Conservation (phyloP, 2,888 invertebrate species). For the Oxyteleia sp. region DNA sequence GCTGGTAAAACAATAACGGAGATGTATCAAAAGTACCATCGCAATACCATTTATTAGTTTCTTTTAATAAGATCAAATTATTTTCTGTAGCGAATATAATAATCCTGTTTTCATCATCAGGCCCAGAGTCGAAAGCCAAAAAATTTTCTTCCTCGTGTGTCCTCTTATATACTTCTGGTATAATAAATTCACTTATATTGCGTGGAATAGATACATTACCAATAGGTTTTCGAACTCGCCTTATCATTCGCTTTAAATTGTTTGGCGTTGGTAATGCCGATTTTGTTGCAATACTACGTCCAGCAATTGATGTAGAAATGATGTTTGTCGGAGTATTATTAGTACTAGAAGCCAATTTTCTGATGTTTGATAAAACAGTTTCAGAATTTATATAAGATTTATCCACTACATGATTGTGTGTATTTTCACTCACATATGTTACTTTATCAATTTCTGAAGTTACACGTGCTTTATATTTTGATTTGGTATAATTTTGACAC, state of each 20-base stretch:
- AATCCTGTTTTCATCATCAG: not conserved
- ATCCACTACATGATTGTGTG: conserved; percentile 21
- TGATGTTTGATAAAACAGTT: conserved; percentile 4
- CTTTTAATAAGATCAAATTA: conserved; percentile 12
- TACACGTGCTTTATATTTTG: not conserved
- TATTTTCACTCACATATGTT: conserved; percentile 23
- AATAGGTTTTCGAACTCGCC: not conserved
- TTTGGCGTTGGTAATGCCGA: not conserved
- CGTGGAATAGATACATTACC: conserved; percentile 13
- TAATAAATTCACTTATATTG: conserved; percentile 2
- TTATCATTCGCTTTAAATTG: conserved; percentile 1
- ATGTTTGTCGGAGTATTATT: conserved; percentile 19
- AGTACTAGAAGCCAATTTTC: not conserved
- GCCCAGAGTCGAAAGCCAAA: conserved; percentile 8
- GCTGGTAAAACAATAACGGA: not conserved
- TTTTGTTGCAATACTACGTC: conserved; percentile 2
- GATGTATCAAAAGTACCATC: conserved; percentile 21
- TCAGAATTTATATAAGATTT: conserved; percentile 1
- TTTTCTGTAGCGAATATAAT: conserved; percentile 7
- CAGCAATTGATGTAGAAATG: conserved; percentile 10
- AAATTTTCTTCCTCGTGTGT: conserved; percentile 13
- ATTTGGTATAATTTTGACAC: not conserved
- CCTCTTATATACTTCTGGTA: no score
- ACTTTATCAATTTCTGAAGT: not conserved
- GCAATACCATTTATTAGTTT: conserved; percentile 8